A percentile compares a stretch with the other conserved stretches of the same genome.
These are phyloP conservation scores for Drosophila quinaria DNA, from an alignment of 2,888 invertebrate genomes.

Conservation along the genomic window DNA sequence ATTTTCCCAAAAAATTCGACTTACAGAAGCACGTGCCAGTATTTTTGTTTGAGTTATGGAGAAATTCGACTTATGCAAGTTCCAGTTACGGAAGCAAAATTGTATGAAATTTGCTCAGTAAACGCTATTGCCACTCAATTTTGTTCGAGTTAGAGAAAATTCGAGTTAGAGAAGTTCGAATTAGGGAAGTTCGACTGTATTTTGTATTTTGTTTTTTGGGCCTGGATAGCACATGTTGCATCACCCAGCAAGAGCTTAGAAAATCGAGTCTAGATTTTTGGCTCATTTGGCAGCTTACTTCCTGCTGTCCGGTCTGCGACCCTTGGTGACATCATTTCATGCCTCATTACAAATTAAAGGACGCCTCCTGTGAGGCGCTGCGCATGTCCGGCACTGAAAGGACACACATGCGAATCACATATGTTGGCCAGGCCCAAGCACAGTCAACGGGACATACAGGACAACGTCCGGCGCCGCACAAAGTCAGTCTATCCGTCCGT, in stretches of 20 bases:
- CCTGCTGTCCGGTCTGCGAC: conserved; percentile 59
- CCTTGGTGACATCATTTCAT: conserved; percentile 83
- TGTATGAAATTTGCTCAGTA: too few relatives aligned
- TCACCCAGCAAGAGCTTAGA: conserved; percentile 57
- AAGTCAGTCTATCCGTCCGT: conserved; percentile 17
- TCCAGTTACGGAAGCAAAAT: too few relatives aligned
- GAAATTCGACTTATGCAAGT: too few relatives aligned
- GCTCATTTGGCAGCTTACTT: conserved; percentile 46
- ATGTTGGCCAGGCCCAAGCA: conserved; percentile 69
- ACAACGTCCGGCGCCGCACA: conserved; percentile 37
- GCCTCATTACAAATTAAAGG: conserved; percentile 80
- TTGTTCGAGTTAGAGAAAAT: too few relatives aligned
- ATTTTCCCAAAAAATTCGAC: too few relatives aligned
- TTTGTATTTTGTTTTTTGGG: neutral
- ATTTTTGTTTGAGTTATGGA: too few relatives aligned
- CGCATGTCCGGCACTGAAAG: conserved; percentile 18
- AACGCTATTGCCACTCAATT: too few relatives aligned
- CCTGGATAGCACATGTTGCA: conserved; percentile 76
- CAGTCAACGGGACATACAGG: neutral
- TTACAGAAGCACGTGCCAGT: too few relatives aligned
- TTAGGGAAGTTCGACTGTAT: too few relatives aligned
- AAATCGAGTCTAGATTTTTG: neutral
- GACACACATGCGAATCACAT: conserved; percentile 77
- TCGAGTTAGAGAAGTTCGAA: too few relatives aligned
- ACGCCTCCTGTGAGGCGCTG: conserved; percentile 58